Evolutionary conservation across 2,113 vertebrate species (phyloP).

Genomic region (Gymnogyps californianus): DNA sequence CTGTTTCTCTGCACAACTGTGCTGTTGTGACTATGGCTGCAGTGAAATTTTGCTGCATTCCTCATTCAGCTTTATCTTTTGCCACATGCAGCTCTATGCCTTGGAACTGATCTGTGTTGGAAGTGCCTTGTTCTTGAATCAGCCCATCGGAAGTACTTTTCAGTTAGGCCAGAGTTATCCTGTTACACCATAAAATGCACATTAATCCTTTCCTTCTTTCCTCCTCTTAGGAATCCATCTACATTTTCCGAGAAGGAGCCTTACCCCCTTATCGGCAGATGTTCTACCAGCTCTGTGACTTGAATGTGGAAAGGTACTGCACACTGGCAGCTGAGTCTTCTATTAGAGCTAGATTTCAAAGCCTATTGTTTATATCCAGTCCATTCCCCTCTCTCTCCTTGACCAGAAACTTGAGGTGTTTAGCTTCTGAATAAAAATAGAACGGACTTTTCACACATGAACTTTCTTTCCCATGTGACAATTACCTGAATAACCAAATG

Average conservation of each 20-base stretch:
- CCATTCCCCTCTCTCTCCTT: background rate
- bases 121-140: background rate
- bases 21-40: background rate
- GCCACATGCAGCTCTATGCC: background rate
- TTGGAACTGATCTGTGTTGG: background rate
- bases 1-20: background rate
- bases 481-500: background rate
- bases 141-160: background rate
- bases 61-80: background rate
- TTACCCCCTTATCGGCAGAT: slow-evolving; percentile 95
- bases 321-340: background rate
- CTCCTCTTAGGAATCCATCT: slow-evolving; percentile 81
- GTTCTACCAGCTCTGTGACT: slow-evolving; percentile 98
- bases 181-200: background rate
- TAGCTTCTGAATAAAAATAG: background rate
- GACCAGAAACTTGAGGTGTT: background rate
- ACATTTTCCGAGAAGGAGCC: slow-evolving; percentile 87
- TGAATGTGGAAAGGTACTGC: slow-evolving; percentile 87
- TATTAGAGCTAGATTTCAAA: background rate
- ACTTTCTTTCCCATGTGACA: background rate
- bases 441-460: background rate
- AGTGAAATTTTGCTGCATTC: background rate
- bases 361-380: background rate
- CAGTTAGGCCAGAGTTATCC: background rate
- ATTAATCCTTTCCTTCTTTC: background rate